Evolutionary conservation across 2,888 invertebrate genomes (phyloP).

Genomic region (Drosophila subsilvestris): DNA sequence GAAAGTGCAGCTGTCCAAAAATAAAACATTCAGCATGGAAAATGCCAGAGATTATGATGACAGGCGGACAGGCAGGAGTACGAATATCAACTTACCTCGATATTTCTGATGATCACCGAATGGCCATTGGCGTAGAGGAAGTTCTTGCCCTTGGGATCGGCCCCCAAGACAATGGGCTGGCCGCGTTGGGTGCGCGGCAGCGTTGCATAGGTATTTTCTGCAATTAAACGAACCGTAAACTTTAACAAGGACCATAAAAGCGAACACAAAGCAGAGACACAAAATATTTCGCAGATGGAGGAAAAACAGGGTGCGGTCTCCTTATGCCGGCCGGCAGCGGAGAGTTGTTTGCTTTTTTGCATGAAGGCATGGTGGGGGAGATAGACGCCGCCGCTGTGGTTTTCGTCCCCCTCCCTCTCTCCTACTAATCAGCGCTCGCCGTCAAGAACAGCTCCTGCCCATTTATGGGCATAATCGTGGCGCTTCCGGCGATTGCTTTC

Average conservation of each 20-base stretch:
- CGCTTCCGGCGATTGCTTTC: conserved; percentile 62
- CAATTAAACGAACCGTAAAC: conserved; percentile 53
- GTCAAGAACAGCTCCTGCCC: conserved; percentile 45
- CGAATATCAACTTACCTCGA: conserved; percentile 86
- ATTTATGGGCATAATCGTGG: conserved; percentile 73
- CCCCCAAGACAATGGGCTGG: conserved; percentile 96
- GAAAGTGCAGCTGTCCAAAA: conserved; percentile 79
- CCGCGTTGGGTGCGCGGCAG: conserved; percentile 97
- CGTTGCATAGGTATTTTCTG: conserved; percentile 95
- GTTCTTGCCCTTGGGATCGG: conserved; percentile 98
- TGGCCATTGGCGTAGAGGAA: conserved; percentile 99
- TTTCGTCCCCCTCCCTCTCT: conserved; percentile 14
- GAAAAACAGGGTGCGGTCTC: conserved; percentile 63
- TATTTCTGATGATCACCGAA: conserved; percentile 98
- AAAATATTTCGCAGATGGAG: conserved; percentile 3
- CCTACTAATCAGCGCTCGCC: conserved; percentile 49
- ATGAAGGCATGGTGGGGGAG: neutral
- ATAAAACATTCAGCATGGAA: conserved; percentile 59
- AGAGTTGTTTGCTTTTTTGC: neutral
- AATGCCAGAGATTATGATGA: conserved; percentile 42
- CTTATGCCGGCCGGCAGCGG: neutral
- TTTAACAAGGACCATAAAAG: conserved; percentile 14
- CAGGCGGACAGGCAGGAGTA: conserved; percentile 10
- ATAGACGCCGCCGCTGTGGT: conserved; percentile 10
- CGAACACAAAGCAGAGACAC: conserved; percentile 28